Base-by-base conservation (phyloP, 1,140 invertebrate species). In the Zaprionus ghesquierei region DNA sequence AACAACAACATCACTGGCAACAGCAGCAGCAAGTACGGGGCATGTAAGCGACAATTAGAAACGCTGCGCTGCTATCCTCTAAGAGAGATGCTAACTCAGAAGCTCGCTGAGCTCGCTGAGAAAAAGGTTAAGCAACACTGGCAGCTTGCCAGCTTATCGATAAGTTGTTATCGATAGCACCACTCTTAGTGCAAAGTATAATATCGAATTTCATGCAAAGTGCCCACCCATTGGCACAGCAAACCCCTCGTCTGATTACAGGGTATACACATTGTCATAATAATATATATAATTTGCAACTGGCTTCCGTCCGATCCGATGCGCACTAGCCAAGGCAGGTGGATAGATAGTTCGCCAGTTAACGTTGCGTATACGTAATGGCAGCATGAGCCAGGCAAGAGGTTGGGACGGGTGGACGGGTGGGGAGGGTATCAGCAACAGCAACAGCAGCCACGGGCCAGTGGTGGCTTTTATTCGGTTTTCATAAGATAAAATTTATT, bases 401-500 rank as follows among this genome's bases (percentile, higher is more conserved):
- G 18, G 50, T 13, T 18, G 41, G 13, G 15, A 20, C 22, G 18
- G 18, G 20, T 25, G 27, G 20, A 5, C 18, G 8, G 4, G 35
- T 23, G 20, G 38, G 20, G 31, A 25, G 46, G 13, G 18, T 13
- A 25, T 22, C 13, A 18, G n/a, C 18, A 15, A 10, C 3, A 3
- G 23, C 4, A 25, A 2, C 23, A 51, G 23, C 13, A 22, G 46
- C 22, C 29, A 50, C 20, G 60, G 60, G 55, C 58, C 58, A 46
- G 46, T 59, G 68, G 49, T 62, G 62, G 68, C 81, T 85, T 79
- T 81, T 90, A 81, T 81, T 86, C 79, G 69, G 74, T 70, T 77
- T 86, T 86, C 78, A 86, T 81, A 90, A 89, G 85, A 89, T 81
- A 81, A 74, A 89, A 89, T 89, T 89, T 89, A 89, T 89, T 90